Conservation (phyloP, 2,113 vertebrate species). For the Hepsetus odoe region DNA sequence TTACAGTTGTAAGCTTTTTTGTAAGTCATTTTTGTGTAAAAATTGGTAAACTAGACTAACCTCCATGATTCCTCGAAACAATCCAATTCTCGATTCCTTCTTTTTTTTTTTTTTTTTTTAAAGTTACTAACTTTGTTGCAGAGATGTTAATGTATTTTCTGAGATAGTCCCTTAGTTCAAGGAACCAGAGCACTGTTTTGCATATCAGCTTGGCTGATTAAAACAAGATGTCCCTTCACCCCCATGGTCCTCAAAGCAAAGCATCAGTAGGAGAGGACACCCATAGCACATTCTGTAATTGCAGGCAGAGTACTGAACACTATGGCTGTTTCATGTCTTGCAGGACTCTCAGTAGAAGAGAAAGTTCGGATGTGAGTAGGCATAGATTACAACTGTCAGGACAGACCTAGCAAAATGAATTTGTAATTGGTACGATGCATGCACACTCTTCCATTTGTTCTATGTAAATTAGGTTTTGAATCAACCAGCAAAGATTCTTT, state of each 20-base stretch:
- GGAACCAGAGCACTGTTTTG: background rate
- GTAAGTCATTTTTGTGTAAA: no score
- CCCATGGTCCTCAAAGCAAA: background rate
- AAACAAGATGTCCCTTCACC: background rate
- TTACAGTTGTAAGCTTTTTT: no score
- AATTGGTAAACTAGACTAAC: background rate
- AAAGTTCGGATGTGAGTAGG: background rate
- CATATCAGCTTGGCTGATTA: background rate
- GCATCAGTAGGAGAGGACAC: background rate
- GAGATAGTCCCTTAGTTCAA: background rate
- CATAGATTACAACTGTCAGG: background rate
- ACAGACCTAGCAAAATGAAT: background rate
- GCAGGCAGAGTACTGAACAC: background rate
- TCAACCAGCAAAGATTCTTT: background rate
- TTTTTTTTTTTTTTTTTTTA: background rate
- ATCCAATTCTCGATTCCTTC: background rate
- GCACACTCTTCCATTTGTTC: background rate
- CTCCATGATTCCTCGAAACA: background rate
- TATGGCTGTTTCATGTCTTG: background rate
- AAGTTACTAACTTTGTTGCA: background rate
- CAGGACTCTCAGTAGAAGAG: background rate
- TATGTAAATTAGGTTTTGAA: background rate
- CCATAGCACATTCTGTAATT: constrained; percentile 12
- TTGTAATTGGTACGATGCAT: background rate
- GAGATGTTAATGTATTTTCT: constrained; percentile 4